Percentiles rank a stretch among this genome's conserved stretches.
Evolutionary conservation across 30 jellyfish, hydroid and myxozoan species (phyloP).

Genomic region (Aurelia aurita complex sp. Pacific): DNA sequence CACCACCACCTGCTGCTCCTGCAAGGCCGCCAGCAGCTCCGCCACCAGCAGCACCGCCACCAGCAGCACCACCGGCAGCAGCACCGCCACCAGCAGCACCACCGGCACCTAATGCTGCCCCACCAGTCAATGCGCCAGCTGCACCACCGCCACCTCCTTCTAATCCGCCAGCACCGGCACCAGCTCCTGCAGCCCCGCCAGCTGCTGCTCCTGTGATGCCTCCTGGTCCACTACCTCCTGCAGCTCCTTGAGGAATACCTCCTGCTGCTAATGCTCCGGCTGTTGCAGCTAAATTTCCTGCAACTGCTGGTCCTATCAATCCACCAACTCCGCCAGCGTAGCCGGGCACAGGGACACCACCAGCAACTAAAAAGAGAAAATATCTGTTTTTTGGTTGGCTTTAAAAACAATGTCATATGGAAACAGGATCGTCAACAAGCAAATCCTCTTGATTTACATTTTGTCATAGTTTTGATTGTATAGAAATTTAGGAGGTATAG

Average conservation of each 20-base stretch:
- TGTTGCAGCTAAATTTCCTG: constrained; percentile 62
- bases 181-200: constrained; percentile 87
- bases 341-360: constrained; percentile 74
- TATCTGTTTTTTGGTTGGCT: no score
- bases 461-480: no score
- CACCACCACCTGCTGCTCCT: constrained; percentile 73
- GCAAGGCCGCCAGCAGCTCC: constrained; percentile 69
- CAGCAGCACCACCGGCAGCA: constrained; percentile 65
- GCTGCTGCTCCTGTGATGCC: constrained; percentile 76
- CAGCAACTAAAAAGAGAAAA: constrained; percentile 42
- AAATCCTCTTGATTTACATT: no score
- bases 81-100: constrained; percentile 71
- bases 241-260: constrained; percentile 66
- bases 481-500: no score
- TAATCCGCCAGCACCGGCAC: constrained; percentile 78
- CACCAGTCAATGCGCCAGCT: constrained; percentile 69
- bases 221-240: constrained; percentile 78
- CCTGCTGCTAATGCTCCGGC: constrained; percentile 81
- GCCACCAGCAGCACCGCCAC: constrained; percentile 59
- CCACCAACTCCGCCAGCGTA: constrained; percentile 80
- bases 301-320: constrained; percentile 55
- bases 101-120: constrained; percentile 66
- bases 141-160: constrained; percentile 86
- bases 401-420: no score
- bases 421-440: no score